Percentiles rank a stretch among this genome's conserved stretches.
These are phyloP conservation scores for Aphis gossypii DNA, from an alignment of 1,140 invertebrate species.

Conservation along the genomic window DNA sequence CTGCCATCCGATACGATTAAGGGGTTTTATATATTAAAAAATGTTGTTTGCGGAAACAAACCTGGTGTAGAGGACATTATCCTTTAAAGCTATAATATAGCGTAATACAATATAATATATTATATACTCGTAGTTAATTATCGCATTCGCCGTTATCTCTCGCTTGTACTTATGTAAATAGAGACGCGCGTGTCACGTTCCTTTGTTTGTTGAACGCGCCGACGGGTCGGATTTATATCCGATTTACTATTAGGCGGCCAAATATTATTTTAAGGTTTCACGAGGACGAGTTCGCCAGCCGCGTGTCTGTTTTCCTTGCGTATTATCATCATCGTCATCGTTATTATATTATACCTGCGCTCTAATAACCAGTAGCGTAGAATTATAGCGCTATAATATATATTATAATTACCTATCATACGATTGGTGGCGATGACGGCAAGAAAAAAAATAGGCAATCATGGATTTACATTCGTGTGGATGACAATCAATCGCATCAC, in stretches of 20 bases:
- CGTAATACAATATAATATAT: background rate
- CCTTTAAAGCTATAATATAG: background rate
- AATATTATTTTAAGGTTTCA: constrained; percentile 5
- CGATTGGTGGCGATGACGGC: background rate
- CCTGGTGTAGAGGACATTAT: background rate
- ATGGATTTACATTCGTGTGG: background rate
- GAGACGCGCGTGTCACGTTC: background rate
- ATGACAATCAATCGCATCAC: background rate
- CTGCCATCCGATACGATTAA: background rate
- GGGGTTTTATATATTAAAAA: background rate
- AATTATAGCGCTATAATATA: background rate
- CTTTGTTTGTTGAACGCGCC: background rate
- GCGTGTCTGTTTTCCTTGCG: background rate
- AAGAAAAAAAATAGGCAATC: background rate
- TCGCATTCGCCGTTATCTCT: background rate
- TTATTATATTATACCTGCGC: background rate
- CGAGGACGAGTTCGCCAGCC: background rate
- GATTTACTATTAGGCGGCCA: constrained; percentile 19
- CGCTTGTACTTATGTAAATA: constrained; percentile 12
- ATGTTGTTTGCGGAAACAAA: background rate
- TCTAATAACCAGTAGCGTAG: background rate
- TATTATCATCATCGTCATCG: background rate
- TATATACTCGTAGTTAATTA: constrained; percentile 18
- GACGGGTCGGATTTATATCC: background rate
- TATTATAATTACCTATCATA: background rate